These are phyloP conservation scores for Drosophila elegans DNA, from an alignment of 1,140 invertebrate genomes.

Conservation along the genomic window DNA sequence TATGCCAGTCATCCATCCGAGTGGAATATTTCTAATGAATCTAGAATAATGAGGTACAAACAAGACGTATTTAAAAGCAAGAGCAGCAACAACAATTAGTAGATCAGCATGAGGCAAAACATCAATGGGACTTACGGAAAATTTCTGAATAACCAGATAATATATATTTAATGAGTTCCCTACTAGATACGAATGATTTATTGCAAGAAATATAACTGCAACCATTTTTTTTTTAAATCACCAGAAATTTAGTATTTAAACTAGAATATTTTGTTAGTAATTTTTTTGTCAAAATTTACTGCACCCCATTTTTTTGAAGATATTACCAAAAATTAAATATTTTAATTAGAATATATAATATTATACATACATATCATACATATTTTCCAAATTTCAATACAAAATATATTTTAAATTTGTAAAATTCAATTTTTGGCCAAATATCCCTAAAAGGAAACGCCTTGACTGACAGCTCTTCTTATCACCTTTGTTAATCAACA, in stretches of 20 bases:
- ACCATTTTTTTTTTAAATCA: no score
- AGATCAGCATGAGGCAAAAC: constrained; percentile 4
- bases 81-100: constrained; percentile 22
- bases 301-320: no score
- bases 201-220: no score
- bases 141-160: background rate
- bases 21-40: constrained; percentile 1
- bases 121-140: background rate
- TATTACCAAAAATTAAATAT: no score
- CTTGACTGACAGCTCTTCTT: constrained; percentile 9
- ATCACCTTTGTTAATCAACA: constrained; percentile 7
- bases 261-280: no score
- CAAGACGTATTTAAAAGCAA: constrained; percentile 8
- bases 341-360: no score
- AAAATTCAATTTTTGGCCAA: background rate
- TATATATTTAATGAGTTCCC: no score
- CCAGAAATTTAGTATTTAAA: no score
- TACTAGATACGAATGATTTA: no score
- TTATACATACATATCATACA: no score
- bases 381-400: no score
- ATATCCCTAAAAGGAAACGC: constrained; percentile 13
- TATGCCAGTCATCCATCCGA: constrained; percentile 40
- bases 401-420: background rate
- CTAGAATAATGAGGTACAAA: constrained; percentile 1
- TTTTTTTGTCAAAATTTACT: no score